A percentile compares a stretch with the other conserved stretches of the same genome.
Conservation (phyloP, 2,888 invertebrate genomes). For the Acrobasis repandana region DNA sequence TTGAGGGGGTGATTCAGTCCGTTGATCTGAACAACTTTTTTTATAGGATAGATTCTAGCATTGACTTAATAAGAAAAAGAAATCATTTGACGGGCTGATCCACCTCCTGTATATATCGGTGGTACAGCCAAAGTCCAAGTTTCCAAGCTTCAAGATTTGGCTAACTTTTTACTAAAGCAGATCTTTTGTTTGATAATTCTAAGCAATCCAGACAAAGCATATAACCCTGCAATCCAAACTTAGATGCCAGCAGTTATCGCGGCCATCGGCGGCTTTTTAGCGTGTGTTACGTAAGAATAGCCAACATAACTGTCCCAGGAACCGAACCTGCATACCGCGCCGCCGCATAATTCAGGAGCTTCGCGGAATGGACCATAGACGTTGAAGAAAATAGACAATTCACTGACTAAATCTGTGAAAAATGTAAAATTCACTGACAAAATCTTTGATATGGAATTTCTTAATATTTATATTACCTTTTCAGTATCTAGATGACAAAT, state of each 20-base stretch:
- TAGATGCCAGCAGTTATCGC: conserved; percentile 20
- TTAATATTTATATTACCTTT: no score
- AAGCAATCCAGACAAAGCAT: conserved; percentile 14
- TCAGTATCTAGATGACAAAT: no score
- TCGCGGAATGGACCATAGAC: conserved; percentile 55
- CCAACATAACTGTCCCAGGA: conserved; percentile 77
- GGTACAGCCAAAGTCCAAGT: no score
- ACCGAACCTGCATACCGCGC: conserved; percentile 66
- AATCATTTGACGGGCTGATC: no score
- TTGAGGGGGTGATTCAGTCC: no score
- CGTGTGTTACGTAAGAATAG: conserved; percentile 71
- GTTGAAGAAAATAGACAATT: background rate
- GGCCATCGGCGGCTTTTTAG: conserved; percentile 34
- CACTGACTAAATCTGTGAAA: background rate
- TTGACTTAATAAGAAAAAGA: no score
- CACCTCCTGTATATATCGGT: no score
- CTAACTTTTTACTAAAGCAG: background rate
- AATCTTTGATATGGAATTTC: no score
- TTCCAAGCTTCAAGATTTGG: no score
- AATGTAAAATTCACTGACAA: background rate
- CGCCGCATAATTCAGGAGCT: conserved; percentile 74
- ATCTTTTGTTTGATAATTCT: conserved; percentile 3
- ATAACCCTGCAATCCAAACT: conserved; percentile 8
- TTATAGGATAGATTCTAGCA: no score
- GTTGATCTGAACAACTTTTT: no score